phyloP scores from a whole-genome alignment of 1,140 invertebrate species.

The Drosophila simulans region DNA sequence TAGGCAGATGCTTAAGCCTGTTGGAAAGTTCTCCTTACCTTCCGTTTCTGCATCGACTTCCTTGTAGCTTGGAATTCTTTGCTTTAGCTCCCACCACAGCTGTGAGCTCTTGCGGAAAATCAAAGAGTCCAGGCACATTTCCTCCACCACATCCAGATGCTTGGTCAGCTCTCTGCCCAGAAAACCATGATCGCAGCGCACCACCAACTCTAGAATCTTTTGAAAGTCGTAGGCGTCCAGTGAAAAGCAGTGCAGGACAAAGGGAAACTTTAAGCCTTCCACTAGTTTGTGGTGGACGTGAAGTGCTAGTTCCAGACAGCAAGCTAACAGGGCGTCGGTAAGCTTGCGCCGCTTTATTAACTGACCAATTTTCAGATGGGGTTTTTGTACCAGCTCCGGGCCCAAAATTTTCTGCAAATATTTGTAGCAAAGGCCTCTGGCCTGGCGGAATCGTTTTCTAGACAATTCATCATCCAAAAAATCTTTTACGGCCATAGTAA shows the following conservation, averaged over 20 bases:
- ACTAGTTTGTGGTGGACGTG: slow-evolving; percentile 92
- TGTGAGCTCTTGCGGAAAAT: slow-evolving; percentile 95
- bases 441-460: slow-evolving; percentile 23
- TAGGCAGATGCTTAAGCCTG: slow-evolving; percentile 39
- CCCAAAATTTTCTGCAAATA: slow-evolving; percentile 93
- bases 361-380: slow-evolving; percentile 87
- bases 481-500: slow-evolving; percentile 1
- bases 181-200: slow-evolving; percentile 93
- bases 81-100: slow-evolving; percentile 90
- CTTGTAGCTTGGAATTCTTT: slow-evolving; percentile 87
- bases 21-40: slow-evolving; percentile 71
- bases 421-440: slow-evolving; percentile 90
- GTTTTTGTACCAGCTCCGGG: slow-evolving; percentile 90
- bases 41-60: slow-evolving; percentile 85
- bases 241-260: slow-evolving; percentile 93
- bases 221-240: slow-evolving; percentile 96
- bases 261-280: slow-evolving; percentile 90
- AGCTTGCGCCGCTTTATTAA: slow-evolving; percentile 88
- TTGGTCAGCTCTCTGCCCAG: slow-evolving; percentile 96
- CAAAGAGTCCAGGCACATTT: slow-evolving; percentile 95
- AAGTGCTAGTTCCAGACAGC: slow-evolving; percentile 96
- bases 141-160: slow-evolving; percentile 97
- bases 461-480: neutral
- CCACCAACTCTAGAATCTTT: slow-evolving; percentile 97
- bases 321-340: slow-evolving; percentile 94